These are phyloP conservation scores for Perithous albicinctus DNA, from an alignment of 2,888 invertebrate species.

Conservation along the genomic window DNA sequence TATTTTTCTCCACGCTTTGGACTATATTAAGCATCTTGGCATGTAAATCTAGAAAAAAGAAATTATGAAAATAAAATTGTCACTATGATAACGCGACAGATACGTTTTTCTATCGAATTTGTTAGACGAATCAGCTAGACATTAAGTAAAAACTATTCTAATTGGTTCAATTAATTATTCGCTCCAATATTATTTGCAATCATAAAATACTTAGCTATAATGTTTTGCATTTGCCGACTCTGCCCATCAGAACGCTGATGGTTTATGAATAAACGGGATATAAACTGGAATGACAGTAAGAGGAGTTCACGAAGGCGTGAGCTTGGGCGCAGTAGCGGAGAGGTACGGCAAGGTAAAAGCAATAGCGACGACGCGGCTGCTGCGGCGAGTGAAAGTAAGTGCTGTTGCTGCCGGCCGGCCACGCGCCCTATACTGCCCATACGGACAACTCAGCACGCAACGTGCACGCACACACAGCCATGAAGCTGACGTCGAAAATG, in stretches of 20 bases:
- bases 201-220: neutral
- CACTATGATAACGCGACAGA: too few species aligned
- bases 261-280: neutral
- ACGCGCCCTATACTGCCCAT: constrained; percentile 76
- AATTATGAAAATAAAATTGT: too few species aligned
- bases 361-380: constrained; percentile 54
- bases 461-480: constrained; percentile 65
- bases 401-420: constrained; percentile 70
- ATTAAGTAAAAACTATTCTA: neutral
- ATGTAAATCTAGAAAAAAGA: too few species aligned
- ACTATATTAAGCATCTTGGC: too few species aligned
- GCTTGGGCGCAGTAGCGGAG: constrained; percentile 20
- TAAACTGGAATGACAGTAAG: constrained; percentile 31
- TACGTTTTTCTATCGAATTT: too few species aligned
- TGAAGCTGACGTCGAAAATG: constrained; percentile 42
- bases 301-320: constrained; percentile 54
- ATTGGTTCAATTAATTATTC: neutral
- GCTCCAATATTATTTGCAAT: neutral
- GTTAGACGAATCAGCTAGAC: too few species aligned
- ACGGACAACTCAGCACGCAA: constrained; percentile 60
- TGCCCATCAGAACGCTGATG: neutral
- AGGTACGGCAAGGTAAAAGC: constrained; percentile 40
- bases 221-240: neutral
- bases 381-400: constrained; percentile 80
- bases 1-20: too few species aligned